Conservation (phyloP, 2,888 invertebrate genomes). For the Linyphia triangularis region DNA sequence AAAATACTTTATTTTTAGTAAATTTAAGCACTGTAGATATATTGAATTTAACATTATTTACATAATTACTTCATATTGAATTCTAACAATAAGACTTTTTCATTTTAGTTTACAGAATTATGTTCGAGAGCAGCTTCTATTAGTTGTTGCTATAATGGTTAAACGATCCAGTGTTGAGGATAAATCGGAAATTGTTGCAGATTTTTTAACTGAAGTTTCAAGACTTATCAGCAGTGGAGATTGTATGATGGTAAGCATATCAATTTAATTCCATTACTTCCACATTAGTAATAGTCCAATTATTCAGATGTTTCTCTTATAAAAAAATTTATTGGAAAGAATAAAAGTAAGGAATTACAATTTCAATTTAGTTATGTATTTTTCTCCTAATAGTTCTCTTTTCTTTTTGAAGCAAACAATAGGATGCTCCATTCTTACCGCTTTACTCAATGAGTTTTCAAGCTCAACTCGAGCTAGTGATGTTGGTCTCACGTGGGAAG, state of each 20-base stretch:
- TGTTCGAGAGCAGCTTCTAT: slow-evolving; percentile 84
- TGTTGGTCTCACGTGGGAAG: slow-evolving; percentile 92
- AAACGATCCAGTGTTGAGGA: slow-evolving; percentile 90
- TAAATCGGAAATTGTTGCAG: slow-evolving; percentile 85
- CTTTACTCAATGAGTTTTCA: slow-evolving; percentile 93
- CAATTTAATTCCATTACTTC: not conserved
- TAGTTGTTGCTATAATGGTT: slow-evolving; percentile 92
- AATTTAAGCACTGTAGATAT: not conserved
- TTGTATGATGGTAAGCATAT: slow-evolving; percentile 83
- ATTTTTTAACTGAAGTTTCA: slow-evolving; percentile 87
- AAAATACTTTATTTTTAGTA: no score
- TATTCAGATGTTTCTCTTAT: no score
- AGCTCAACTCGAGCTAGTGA: slow-evolving; percentile 91
- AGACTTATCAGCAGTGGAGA: slow-evolving; percentile 87
- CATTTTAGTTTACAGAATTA: slow-evolving; percentile 84
- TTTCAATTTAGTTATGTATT: not conserved
- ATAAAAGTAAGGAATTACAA: not conserved
- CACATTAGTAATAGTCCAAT: no score
- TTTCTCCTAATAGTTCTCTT: not conserved
- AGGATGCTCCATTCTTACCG: slow-evolving; percentile 90
- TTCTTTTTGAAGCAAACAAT: slow-evolving; percentile 85
- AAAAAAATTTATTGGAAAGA: not conserved
- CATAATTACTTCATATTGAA: not conserved
- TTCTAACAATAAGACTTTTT: not conserved
- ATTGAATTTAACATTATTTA: not conserved